Base-by-base conservation (phyloP, 2,113 vertebrate genomes). In the Cygnus atratus region DNA sequence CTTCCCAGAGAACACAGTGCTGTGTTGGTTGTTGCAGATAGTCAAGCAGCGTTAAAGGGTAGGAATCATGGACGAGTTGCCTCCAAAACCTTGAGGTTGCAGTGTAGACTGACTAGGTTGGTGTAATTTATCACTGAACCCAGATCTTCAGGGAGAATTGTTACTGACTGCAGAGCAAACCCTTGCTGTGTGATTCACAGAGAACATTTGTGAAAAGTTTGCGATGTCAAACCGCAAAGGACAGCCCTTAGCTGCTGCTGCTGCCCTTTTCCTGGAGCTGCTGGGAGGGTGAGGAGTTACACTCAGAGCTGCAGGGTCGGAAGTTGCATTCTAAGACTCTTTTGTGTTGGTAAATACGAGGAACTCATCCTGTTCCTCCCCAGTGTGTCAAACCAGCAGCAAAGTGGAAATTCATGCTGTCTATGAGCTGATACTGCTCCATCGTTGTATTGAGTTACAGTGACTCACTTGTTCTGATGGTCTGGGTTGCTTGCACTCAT, bases 31-130 rank as follows among this genome's bases (percentile, higher is more conserved):
- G 11, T 22, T 73, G 29, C 25, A 68, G 37, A 25, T 4, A 35
- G 25, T 28, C 25, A 63, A 48, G 31, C 7, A 37, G 35, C 4
- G 25, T 6, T 74, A 52, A 63, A 22, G 46, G 33, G 10, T 12
- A 59, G 33, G 17, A 28, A 73, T 35, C 33, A 0, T 5, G 13
- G 5, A 3, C 6, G 20, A 14, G 0, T 31, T 13, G 6, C 17
- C 83, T 25, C 46, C 35, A 78, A 5, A 72, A 44, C 48, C 29
- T 39, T 48, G 35, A 43, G 10, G n/a, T 1, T 77, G 12, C 7
- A 3, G 2, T 55, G 46, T 39, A 73, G 44, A 6, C 9, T 77
- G 68, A 25, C 5, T 9, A 52, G 29, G 4, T 4, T 5, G 35
- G 18, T 15, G 20, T 9, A 46, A 12, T 66, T 88, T 67, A 22